Conservation (phyloP, 2,888 invertebrate genomes). For the Papilio elwesi region DNA sequence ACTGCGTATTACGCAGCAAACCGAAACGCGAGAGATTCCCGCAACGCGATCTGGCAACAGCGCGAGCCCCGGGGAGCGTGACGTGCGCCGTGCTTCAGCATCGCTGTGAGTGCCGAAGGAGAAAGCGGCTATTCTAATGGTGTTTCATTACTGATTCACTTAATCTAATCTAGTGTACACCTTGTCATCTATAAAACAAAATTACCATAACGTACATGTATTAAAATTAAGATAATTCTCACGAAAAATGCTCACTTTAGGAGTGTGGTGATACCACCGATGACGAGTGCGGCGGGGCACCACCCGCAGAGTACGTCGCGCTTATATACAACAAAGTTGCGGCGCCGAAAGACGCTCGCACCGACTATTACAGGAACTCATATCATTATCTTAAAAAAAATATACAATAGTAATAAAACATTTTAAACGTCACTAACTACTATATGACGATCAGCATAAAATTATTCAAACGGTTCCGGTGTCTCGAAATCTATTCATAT, state of each 20-base stretch:
- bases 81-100: conserved; percentile 71
- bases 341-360: conserved; percentile 66
- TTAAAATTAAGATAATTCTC: conserved; percentile 82
- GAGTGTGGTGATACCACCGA: conserved; percentile 76
- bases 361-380: conserved; percentile 83
- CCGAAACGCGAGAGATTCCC: conserved; percentile 14
- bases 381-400: conserved; percentile 83
- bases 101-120: conserved; percentile 79
- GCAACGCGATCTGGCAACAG: conserved; percentile 32
- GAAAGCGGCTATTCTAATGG: conserved; percentile 85
- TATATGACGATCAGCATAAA: conserved; percentile 81
- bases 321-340: conserved; percentile 81
- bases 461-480: conserved; percentile 80
- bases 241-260: conserved; percentile 82
- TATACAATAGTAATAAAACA: conserved; percentile 83
- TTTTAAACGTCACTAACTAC: conserved; percentile 84
- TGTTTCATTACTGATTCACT: conserved; percentile 83
- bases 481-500: conserved; percentile 83
- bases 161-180: conserved; percentile 83
- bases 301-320: conserved; percentile 68
- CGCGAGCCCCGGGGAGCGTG: conserved; percentile 34
- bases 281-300: conserved; percentile 52
- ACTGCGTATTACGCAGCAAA: neutral
- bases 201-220: conserved; percentile 69
- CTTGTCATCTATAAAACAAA: conserved; percentile 79